phyloP scores from a whole-genome alignment of 2,888 invertebrate genomes.

The Theristus sp. region DNA sequence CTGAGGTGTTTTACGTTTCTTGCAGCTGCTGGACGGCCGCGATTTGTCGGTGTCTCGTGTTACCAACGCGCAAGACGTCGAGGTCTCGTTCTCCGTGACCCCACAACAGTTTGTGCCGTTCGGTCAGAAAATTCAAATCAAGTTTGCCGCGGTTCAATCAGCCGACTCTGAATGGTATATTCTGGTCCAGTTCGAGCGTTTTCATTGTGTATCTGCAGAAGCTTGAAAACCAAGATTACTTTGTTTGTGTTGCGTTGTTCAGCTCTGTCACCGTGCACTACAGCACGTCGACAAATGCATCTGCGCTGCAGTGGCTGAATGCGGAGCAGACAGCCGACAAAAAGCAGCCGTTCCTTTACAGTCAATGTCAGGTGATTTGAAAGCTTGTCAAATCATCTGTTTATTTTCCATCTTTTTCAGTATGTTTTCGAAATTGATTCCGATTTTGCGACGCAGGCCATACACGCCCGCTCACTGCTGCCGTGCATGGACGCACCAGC shows the following conservation, averaged over 20 bases:
- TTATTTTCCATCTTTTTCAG: too few relatives aligned
- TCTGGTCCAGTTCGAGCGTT: too few relatives aligned
- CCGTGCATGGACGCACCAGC: slow-evolving; percentile 80
- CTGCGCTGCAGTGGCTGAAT: slow-evolving; percentile 71
- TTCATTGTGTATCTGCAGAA: too few relatives aligned
- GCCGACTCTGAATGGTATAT: background rate
- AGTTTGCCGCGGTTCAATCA: background rate
- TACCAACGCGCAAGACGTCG: background rate
- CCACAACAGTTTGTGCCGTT: background rate
- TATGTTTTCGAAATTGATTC: too few relatives aligned
- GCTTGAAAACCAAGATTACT: too few relatives aligned
- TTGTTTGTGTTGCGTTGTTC: too few relatives aligned
- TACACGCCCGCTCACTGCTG: slow-evolving; percentile 64
- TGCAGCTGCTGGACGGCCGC: background rate
- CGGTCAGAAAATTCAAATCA: background rate
- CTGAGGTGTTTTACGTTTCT: background rate
- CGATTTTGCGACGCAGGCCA: slow-evolving; percentile 43
- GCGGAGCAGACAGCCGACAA: slow-evolving; percentile 72
- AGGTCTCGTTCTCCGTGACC: background rate
- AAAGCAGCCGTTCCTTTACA: slow-evolving; percentile 54
- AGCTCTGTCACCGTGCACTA: slow-evolving; percentile 16
- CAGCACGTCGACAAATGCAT: slow-evolving; percentile 17
- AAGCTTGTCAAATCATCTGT: too few relatives aligned
- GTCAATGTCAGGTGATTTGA: slow-evolving; percentile 52
- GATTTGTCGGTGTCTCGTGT: background rate